These are phyloP conservation scores for Caenorhabditis doughertyi DNA, from an alignment of 2,888 invertebrate species.

Conservation along the genomic window DNA sequence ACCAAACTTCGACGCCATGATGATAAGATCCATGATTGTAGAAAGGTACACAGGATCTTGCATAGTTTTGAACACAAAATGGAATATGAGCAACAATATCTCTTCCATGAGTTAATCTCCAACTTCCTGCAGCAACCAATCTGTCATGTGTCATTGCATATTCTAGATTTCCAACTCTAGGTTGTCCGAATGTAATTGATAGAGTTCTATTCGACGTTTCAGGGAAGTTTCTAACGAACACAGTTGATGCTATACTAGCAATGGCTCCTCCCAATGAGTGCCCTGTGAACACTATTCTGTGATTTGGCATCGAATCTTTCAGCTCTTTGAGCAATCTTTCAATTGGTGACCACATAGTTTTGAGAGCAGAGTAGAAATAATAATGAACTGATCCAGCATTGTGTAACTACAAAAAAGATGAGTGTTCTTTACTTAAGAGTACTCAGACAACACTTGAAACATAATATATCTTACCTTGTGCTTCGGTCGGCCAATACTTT, in stretches of 20 bases:
- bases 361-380: slow-evolving; percentile 79
- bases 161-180: slow-evolving; percentile 79
- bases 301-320: slow-evolving; percentile 53
- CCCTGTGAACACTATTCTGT: slow-evolving; percentile 77
- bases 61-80: slow-evolving; percentile 69
- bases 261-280: slow-evolving; percentile 80
- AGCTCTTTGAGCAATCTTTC: slow-evolving; percentile 33
- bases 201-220: slow-evolving; percentile 42
- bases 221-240: slow-evolving; percentile 73
- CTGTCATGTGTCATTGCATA: slow-evolving; percentile 76
- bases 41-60: slow-evolving; percentile 69
- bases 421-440: not conserved
- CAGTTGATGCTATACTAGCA: slow-evolving; percentile 77
- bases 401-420: slow-evolving; percentile 65
- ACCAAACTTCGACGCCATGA: slow-evolving; percentile 82
- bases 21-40: slow-evolving; percentile 81
- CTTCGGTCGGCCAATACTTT: slow-evolving; percentile 78
- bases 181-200: slow-evolving; percentile 81
- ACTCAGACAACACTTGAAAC: slow-evolving; percentile 34
- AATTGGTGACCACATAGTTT: slow-evolving; percentile 74
- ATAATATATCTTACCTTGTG: slow-evolving; percentile 59
- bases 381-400: slow-evolving; percentile 80
- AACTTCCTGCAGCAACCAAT: slow-evolving; percentile 72
- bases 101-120: slow-evolving; percentile 74
- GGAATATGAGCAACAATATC: slow-evolving; percentile 81